Base-by-base conservation (phyloP, 2,888 invertebrate genomes). In the Volucella zonaria region DNA sequence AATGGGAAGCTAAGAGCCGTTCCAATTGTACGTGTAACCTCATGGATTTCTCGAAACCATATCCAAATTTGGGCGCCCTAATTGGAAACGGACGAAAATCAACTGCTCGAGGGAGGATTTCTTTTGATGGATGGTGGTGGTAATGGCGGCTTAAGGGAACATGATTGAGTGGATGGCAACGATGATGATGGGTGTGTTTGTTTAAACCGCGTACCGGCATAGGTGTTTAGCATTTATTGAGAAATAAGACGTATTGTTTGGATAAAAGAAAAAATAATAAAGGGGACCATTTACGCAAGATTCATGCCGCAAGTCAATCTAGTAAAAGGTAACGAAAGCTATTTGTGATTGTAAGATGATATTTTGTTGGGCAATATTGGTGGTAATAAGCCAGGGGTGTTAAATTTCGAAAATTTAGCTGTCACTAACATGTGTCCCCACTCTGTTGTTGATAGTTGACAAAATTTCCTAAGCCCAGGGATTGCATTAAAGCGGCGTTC, bases 81-180 rank as follows among this genome's bases (percentile, higher is more conserved):
- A 52, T 52, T 11, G 43, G 42, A 38, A 54, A 51, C 49, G 23
- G 67, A 31, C 14, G 54, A 54, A 43, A 54, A 43, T 14, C 23
- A 42, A 14, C 11, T 40, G 43, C 6, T 23, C 11, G 66, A 23
- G 42, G 42, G 66, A 12, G 42, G 52, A 31, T 45, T 11, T 8
- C 18, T 9, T 23, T 54, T 58, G 68, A 58, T 58, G 58, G 47
- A 68, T 58, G 47, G 18, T 42, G 43, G n/a, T 18, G 42, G 2
- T 42, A 18, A 15, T 9, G n/a, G 42, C n/a, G 9, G 23, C 42
- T n/a, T 43, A 18, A 31, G 67, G 43, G 67, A 54, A 54, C 54
- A 51, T 67, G 67, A 67, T 67, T 67, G 67, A 67, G 70, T 70
- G 70, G 38, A 47, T 38, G 56, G 38, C n/a, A n/a, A 47, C 49